Evolutionary conservation across 2,888 invertebrate species (phyloP), one percentile per base, ranked within the genome.

Genomic region (Diachrysia chrysitis): DNA sequence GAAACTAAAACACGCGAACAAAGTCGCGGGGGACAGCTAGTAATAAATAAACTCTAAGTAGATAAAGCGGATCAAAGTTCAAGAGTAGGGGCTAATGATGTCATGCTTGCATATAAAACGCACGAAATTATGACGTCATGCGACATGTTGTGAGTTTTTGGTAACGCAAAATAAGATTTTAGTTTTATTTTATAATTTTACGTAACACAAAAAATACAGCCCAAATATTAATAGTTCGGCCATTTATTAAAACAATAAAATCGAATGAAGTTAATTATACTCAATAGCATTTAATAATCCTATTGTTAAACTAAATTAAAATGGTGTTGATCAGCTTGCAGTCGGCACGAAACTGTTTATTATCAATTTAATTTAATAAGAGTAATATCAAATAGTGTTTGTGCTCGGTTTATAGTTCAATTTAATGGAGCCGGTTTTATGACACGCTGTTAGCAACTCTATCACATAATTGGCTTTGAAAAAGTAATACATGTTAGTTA

Each of bases 281-380:
- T 73, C 69, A 77, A 73, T 71, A 63, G 58, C 69, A 71, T 69
- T 82, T 67, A 79, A 71, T 69, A 76, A 84, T 76, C 66, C 72
- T 64, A 76, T 76, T 76, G 83, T 82, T 71, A 67, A 72, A 76
- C 59, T 73, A 74, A 74, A 85, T 84, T 84, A 82, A 84, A 81
- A 83, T 61, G 64, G 73, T 73, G 68, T 74, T 53, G 68, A 81
- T 78, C 79, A 69, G 70, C 51, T 42, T 68, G 56, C 57, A 73
- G 59, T 81, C 71, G 58, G 55, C 58, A 69, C 69, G 63, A 76
- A 71, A 76, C 66, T 70, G 71, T 76, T 81, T 79, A 79, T 68
- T 77, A 71, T 72, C 59, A 72, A 67, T 71, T 75, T 80, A 72
- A 67, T 71, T 75, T 80, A 79, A 79, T 73, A 73, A 66, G 65